Conservation (phyloP, 2,797 vertebrate species). For the Hapalemur alaotrensis region DNA sequence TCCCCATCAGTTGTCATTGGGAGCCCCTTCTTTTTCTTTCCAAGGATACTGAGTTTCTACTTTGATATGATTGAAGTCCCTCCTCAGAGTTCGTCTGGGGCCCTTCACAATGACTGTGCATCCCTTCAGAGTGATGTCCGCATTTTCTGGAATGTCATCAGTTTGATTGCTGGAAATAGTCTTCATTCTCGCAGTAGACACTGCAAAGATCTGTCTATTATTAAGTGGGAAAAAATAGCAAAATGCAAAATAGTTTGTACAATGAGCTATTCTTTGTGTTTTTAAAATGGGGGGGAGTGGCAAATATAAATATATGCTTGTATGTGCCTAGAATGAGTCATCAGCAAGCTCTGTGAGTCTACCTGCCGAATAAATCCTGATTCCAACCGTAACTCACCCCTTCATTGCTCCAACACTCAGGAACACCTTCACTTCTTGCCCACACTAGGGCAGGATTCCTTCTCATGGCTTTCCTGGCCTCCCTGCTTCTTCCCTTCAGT, state of each 20-base stretch:
- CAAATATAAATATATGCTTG: neutral
- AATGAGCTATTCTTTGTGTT: neutral
- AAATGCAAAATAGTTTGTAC: neutral
- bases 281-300: neutral
- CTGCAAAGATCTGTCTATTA: neutral
- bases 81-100: conserved; percentile 92
- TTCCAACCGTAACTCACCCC: neutral
- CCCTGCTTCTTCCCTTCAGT: neutral
- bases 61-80: conserved; percentile 99
- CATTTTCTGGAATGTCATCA: conserved; percentile 96
- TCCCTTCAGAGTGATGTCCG: conserved; percentile 93
- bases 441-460: neutral
- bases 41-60: conserved; percentile 94
- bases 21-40: conserved; percentile 94
- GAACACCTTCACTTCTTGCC: neutral
- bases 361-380: neutral
- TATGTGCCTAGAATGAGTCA: neutral
- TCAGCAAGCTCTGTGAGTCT: neutral
- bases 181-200: conserved; percentile 94
- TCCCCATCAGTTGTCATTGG: conserved; percentile 99
- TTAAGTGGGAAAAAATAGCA: neutral
- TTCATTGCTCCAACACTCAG: neutral
- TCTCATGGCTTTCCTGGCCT: neutral
- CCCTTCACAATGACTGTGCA: conserved; percentile 96
- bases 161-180: conserved; percentile 99